Evolutionary conservation across 2,888 invertebrate genomes (phyloP).

Genomic region (Lasioglossum oenotherae): DNA sequence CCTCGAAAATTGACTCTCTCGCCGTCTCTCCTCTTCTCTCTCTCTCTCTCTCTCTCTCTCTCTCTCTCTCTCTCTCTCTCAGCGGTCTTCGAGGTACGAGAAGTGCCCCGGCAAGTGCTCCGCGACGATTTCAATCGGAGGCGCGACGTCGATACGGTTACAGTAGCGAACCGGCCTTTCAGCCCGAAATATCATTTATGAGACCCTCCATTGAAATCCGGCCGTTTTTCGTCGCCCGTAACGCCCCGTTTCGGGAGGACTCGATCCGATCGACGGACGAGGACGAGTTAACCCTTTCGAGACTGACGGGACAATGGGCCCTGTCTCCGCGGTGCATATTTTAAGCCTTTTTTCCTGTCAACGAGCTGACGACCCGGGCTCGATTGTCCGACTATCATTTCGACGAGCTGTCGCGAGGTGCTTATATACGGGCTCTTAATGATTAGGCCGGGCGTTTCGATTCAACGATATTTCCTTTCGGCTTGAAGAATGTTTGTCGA

Average conservation of each 20-base stretch:
- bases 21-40: not conserved
- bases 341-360: not conserved
- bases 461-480: not conserved
- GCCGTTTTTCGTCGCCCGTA: not conserved
- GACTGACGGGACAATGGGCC: not conserved
- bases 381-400: constrained; percentile 8
- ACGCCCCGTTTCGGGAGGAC: not conserved
- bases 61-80: not conserved
- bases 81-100: not conserved
- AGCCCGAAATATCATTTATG: not conserved
- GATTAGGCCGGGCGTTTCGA: not conserved
- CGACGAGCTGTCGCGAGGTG: not conserved
- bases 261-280: not conserved
- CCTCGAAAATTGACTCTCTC: constrained; percentile 12
- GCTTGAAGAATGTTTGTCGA: not conserved
- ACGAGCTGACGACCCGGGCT: not conserved
- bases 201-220: not conserved
- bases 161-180: not conserved
- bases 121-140: not conserved
- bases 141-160: not conserved
- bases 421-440: not conserved
- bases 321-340: constrained; percentile 8
- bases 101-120: not conserved
- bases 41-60: not conserved
- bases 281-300: not conserved